These are phyloP conservation scores for Drosophila lacteicornis DNA, from an alignment of 1,140 invertebrate species.

Conservation along the genomic window DNA sequence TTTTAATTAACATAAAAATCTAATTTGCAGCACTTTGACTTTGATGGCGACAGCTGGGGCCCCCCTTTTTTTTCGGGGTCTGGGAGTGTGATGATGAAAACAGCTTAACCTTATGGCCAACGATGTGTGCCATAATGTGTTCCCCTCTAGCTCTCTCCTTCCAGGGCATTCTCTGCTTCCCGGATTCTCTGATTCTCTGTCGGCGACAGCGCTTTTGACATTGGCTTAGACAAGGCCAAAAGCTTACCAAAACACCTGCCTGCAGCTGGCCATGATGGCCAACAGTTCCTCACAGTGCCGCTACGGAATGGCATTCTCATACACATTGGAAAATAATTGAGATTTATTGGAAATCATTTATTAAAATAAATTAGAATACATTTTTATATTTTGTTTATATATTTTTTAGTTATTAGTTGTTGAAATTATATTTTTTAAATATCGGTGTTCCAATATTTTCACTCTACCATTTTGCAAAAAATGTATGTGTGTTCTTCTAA, in stretches of 20 bases:
- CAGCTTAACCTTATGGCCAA: constrained; percentile 82
- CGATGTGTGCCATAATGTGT: constrained; percentile 75
- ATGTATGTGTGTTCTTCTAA: too few species aligned
- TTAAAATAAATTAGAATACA: not conserved
- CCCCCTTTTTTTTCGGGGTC: constrained; percentile 7
- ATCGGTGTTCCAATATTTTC: too few species aligned
- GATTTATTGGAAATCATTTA: not conserved
- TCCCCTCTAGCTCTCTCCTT: not conserved
- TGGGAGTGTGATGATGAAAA: constrained; percentile 61
- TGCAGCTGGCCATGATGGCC: constrained; percentile 59
- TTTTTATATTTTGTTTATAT: too few species aligned
- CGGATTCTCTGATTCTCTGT: constrained; percentile 15
- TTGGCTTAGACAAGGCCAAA: constrained; percentile 75
- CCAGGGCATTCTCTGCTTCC: constrained; percentile 3
- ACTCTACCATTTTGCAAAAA: too few species aligned
- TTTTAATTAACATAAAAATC: constrained; percentile 84
- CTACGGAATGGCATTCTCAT: constrained; percentile 18
- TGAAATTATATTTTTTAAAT: too few species aligned
- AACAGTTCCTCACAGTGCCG: constrained; percentile 36
- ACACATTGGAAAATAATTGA: not conserved
- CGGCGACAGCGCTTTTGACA: constrained; percentile 63
- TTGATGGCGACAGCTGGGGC: constrained; percentile 40
- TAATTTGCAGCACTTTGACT: constrained; percentile 76
- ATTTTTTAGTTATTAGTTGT: too few species aligned
- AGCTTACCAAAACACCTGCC: constrained; percentile 66